Evolutionary conservation across 1,140 invertebrate genomes (phyloP).

Genomic region (Bradynema listronoti): DNA sequence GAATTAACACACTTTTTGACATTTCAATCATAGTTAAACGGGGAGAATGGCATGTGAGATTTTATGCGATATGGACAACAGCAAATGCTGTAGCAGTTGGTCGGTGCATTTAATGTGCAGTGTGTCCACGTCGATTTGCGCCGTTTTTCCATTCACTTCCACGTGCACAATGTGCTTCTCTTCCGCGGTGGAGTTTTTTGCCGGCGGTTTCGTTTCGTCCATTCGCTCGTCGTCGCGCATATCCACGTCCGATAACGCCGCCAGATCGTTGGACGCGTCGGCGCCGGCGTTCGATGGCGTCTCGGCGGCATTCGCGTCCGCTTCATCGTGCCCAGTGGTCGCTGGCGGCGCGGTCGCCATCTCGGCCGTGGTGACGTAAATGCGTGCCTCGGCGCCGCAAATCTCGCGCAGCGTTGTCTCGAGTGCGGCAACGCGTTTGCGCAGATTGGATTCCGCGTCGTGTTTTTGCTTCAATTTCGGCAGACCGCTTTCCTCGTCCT

Average conservation of each 20-base stretch:
- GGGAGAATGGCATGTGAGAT: constrained; percentile 14
- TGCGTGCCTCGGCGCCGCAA: background rate
- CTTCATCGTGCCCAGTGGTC: background rate
- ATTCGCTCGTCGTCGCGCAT: constrained; percentile 11
- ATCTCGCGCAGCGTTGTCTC: constrained; percentile 4
- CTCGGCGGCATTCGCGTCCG: constrained; percentile 1
- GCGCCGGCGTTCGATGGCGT: constrained; percentile 2
- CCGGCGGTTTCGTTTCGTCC: constrained; percentile 16
- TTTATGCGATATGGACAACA: constrained; percentile 24
- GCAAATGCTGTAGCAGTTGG: constrained; percentile 30
- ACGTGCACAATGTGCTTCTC: constrained; percentile 3
- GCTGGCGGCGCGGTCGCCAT: too few relatives aligned
- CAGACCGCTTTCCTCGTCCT: too few relatives aligned
- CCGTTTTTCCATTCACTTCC: constrained; percentile 28
- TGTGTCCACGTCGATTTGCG: constrained; percentile 25
- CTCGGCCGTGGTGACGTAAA: background rate
- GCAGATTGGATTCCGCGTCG: too few relatives aligned
- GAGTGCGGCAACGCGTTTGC: too few relatives aligned
- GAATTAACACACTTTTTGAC: too few relatives aligned
- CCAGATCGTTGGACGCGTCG: constrained; percentile 2
- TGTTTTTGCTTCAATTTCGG: too few relatives aligned
- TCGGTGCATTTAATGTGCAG: constrained; percentile 29
- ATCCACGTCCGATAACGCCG: constrained; percentile 1
- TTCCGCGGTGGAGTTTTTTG: background rate
- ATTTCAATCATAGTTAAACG: too few relatives aligned